These are phyloP conservation scores for Anisognathus igniventris DNA, from an alignment of 2,797 vertebrate species.

Conservation along the genomic window DNA sequence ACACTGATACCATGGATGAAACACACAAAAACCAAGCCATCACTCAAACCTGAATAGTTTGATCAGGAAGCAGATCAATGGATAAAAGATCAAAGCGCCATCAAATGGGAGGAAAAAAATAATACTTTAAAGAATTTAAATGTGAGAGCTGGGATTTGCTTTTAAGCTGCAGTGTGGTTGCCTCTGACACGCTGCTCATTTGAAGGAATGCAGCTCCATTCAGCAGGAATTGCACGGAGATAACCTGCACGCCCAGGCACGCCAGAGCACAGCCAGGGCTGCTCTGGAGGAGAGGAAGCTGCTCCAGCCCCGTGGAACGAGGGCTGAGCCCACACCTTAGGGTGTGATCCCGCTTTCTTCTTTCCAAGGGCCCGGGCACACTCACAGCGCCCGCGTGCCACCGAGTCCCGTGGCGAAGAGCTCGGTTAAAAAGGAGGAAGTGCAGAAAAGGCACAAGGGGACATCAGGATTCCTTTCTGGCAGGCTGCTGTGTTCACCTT, in stretches of 20 bases:
- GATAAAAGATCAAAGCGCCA: neutral
- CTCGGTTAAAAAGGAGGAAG: neutral
- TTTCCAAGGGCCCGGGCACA: neutral
- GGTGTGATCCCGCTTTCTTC: neutral
- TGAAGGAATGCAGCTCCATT: conserved; percentile 13
- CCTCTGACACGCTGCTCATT: neutral
- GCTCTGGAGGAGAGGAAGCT: neutral
- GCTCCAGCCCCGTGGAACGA: neutral
- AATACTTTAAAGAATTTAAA: neutral
- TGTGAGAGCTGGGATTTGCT: neutral
- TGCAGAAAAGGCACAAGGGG: neutral
- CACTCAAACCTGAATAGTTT: neutral
- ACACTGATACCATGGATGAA: neutral
- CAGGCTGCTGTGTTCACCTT: conserved; percentile 3
- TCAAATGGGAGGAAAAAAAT: neutral
- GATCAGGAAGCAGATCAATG: conserved; percentile 13
- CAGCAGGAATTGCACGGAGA: neutral
- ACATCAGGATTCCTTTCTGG: neutral
- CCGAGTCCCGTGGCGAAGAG: neutral
- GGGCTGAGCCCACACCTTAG: conserved; percentile 44
- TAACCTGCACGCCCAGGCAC: conserved; percentile 43
- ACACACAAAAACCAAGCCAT: neutral
- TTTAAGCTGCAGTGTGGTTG: neutral
- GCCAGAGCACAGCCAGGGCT: neutral
- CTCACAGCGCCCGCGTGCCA: accelerated